These are phyloP conservation scores for Spheniscus humboldti DNA, from an alignment of 2,797 vertebrate genomes.

Conservation along the genomic window DNA sequence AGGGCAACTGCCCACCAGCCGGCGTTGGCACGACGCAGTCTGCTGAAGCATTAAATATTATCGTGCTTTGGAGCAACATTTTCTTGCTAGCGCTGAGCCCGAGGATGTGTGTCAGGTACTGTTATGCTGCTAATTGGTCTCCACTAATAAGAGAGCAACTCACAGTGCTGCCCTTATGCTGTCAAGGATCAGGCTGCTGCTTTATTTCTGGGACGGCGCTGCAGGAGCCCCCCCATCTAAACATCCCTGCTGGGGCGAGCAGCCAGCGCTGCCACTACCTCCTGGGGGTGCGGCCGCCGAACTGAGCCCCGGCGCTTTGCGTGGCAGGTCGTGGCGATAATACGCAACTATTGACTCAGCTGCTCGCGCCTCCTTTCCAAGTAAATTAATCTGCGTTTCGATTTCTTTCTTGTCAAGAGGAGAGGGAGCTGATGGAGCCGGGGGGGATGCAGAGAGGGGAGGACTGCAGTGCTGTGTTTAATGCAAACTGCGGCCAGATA, in stretches of 20 bases:
- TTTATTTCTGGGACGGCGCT: neutral
- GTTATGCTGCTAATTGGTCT: neutral
- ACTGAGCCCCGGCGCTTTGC: neutral
- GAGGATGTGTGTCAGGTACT: neutral
- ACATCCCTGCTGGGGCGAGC: neutral
- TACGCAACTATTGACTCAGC: neutral
- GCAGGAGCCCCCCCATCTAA: neutral
- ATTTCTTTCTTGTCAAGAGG: neutral
- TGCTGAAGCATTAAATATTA: neutral
- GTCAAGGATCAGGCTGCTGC: neutral
- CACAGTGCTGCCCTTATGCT: neutral
- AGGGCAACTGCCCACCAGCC: neutral
- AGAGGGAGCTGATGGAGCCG: neutral
- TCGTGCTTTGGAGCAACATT: neutral
- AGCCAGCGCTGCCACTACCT: neutral
- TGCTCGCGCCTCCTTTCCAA: neutral
- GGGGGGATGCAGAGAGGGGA: neutral
- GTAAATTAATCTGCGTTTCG: neutral
- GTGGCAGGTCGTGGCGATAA: neutral
- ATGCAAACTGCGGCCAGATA: neutral
- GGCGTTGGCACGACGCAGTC: accelerated
- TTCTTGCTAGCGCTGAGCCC: neutral
- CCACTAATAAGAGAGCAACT: neutral
- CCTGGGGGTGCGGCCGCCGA: neutral
- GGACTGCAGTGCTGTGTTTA: neutral